These are phyloP conservation scores for Colistium nudipinnis DNA, from an alignment of 2,113 vertebrate genomes.

Conservation along the genomic window DNA sequence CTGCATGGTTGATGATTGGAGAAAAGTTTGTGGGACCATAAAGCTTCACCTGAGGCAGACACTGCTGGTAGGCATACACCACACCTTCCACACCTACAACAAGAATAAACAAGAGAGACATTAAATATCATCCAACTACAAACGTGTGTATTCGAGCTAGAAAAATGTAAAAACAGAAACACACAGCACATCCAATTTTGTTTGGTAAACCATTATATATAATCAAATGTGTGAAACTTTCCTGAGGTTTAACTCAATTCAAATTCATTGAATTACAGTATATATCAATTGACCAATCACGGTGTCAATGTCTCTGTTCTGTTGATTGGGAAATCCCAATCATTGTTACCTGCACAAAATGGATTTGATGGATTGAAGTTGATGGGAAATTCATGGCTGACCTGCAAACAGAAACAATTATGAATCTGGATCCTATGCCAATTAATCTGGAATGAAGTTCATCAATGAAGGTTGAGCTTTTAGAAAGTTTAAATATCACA, in stretches of 20 bases:
- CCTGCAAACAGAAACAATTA: slow-evolving; percentile 78
- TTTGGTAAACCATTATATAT: not conserved
- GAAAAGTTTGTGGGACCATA: slow-evolving; percentile 98
- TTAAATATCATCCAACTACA: too few relatives aligned
- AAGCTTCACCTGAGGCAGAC: slow-evolving; percentile 92
- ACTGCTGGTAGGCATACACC: slow-evolving; percentile 88
- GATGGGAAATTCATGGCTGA: slow-evolving; percentile 94
- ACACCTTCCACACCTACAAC: slow-evolving; percentile 90
- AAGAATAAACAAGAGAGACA: not conserved
- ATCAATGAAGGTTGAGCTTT: not conserved
- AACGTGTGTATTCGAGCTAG: not conserved
- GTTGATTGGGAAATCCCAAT: not conserved
- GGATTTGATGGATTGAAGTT: slow-evolving; percentile 93
- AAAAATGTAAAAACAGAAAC: not conserved
- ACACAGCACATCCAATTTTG: not conserved
- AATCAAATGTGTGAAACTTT: too few relatives aligned
- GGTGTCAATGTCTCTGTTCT: too few relatives aligned
- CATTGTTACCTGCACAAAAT: slow-evolving; percentile 86
- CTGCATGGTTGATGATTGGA: slow-evolving; percentile 94
- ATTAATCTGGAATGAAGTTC: not conserved
- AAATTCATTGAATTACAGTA: not conserved
- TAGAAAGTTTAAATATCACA: too few relatives aligned
- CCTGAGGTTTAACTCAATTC: too few relatives aligned
- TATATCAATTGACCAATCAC: not conserved
- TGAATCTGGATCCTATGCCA: not conserved